phyloP scores from a whole-genome alignment of 1,140 invertebrate species.

The Bombus huntii region DNA sequence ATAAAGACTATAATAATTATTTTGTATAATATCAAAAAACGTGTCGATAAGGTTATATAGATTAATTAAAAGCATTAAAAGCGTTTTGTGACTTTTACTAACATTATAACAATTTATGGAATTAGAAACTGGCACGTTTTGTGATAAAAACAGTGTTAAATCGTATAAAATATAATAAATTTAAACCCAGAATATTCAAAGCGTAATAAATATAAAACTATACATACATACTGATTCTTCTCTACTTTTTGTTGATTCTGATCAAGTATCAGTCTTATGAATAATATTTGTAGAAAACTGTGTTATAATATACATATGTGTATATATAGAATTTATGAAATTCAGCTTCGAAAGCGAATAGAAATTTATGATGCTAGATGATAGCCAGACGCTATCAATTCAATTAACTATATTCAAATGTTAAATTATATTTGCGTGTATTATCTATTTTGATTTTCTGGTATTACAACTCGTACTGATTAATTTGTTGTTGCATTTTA shows the following conservation, averaged over 20 bases:
- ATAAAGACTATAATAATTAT: neutral
- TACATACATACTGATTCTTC: slow-evolving; percentile 3
- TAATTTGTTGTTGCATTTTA: slow-evolving; percentile 79
- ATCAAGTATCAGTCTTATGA: slow-evolving; percentile 59
- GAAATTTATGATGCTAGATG: slow-evolving; percentile 12
- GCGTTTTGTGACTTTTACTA: neutral
- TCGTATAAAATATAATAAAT: slow-evolving; percentile 2
- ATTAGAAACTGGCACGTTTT: neutral
- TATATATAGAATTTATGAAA: slow-evolving; percentile 34
- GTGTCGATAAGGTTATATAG: neutral
- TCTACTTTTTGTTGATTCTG: neutral
- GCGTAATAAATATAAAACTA: slow-evolving; percentile 18
- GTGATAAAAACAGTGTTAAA: neutral
- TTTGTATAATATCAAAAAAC: neutral
- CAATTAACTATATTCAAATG: slow-evolving; percentile 5
- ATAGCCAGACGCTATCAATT: slow-evolving; percentile 22
- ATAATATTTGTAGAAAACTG: slow-evolving; percentile 48
- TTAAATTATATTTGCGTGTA: neutral
- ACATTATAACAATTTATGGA: neutral
- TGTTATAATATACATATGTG: neutral
- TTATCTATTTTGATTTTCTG: neutral
- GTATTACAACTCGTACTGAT: slow-evolving; percentile 68
- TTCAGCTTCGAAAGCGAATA: slow-evolving; percentile 23
- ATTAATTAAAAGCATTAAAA: neutral
- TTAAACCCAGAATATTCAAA: neutral